Conservation (phyloP, 2,797 vertebrate genomes). For the Uromys caudimaculatus region DNA sequence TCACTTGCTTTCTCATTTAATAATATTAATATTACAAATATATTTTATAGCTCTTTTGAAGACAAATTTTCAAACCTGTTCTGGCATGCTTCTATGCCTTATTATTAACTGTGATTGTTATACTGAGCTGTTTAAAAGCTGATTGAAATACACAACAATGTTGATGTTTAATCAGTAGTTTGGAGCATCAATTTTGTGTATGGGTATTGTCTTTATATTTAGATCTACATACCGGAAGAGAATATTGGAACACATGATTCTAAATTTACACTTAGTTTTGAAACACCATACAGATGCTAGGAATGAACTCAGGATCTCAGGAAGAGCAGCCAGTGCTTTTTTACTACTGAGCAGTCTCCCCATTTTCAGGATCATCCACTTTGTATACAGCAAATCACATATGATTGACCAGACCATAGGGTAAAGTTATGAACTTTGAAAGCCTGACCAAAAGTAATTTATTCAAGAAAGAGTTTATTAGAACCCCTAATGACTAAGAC, state of each 20-base stretch:
- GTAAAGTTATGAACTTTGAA: neutral
- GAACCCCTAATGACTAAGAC: neutral
- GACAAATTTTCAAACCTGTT: neutral
- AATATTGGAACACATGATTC: neutral
- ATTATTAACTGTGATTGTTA: neutral
- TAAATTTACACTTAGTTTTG: neutral
- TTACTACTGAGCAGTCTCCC: neutral
- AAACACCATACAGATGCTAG: neutral
- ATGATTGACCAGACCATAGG: neutral
- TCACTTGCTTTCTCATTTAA: neutral
- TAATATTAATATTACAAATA: neutral
- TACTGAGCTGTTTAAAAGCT: neutral
- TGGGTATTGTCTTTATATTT: neutral
- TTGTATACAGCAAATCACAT: neutral
- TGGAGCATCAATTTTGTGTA: neutral
- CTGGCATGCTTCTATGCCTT: neutral
- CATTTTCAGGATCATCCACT: neutral
- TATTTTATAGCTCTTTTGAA: constrained; percentile 2
- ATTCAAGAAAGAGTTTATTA: neutral
- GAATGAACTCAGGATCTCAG: neutral
- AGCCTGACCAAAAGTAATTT: neutral
- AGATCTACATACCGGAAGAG: neutral
- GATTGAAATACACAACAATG: neutral
- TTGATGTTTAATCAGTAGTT: neutral
- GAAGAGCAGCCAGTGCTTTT: neutral